Evolutionary conservation across 1,140 invertebrate species (phyloP).

Genomic region (Drosophila lowei): DNA sequence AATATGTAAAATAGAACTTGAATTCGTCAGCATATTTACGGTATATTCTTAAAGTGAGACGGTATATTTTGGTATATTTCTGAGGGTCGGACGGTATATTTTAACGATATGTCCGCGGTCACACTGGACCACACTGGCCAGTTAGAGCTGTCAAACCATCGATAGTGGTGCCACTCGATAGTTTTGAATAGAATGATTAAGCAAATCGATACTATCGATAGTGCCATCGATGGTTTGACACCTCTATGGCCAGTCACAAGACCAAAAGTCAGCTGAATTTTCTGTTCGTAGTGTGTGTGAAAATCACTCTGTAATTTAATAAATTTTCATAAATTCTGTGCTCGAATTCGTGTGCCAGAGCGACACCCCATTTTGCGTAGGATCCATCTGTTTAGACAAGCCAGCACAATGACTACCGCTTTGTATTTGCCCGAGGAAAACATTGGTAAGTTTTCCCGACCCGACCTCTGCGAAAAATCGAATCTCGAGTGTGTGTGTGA

Average conservation of each 20-base stretch:
- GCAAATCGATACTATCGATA: too few species aligned
- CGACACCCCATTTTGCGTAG: constrained; percentile 35
- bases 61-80: too few species aligned
- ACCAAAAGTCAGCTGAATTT: constrained; percentile 82
- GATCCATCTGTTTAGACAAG: constrained; percentile 34
- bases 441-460: constrained; percentile 87
- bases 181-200: too few species aligned
- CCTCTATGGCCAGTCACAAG: constrained; percentile 51
- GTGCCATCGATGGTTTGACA: too few species aligned
- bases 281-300: constrained; percentile 74
- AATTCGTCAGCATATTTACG: too few species aligned
- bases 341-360: constrained; percentile 61
- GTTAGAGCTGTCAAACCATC: too few species aligned
- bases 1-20: too few species aligned
- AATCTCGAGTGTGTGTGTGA: constrained; percentile 40
- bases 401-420: constrained; percentile 86
- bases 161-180: too few species aligned
- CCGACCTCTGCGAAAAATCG: constrained; percentile 67
- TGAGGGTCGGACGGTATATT: too few species aligned
- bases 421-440: constrained; percentile 92
- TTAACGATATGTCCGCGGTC: too few species aligned
- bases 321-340: constrained; percentile 62
- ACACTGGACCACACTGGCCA: too few species aligned
- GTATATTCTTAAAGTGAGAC: too few species aligned
- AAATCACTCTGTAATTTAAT: constrained; percentile 70